Percentiles rank a stretch among this genome's conserved stretches.
phyloP scores from a whole-genome alignment of 2,113 vertebrate species.

The Grallaria varia region DNA sequence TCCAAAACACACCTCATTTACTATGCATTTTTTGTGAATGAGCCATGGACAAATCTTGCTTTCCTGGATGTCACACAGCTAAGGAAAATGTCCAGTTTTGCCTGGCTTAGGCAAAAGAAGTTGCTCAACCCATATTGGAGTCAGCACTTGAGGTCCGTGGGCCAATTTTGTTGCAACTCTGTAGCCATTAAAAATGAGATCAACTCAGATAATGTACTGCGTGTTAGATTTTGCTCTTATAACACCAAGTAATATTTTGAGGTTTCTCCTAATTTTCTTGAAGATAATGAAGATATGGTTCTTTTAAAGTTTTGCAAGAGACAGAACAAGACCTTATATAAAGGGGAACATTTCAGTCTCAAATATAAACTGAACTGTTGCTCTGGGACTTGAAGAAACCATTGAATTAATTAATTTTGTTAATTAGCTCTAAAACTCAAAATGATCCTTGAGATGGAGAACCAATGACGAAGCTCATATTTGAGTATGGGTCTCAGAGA shows the following conservation, averaged over 20 bases:
- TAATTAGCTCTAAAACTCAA: background rate
- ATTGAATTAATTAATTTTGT: background rate
- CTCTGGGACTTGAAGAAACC: background rate
- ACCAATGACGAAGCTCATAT: background rate
- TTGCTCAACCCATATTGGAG: background rate
- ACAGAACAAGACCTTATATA: background rate
- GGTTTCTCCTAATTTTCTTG: background rate
- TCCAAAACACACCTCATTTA: constrained; percentile 47
- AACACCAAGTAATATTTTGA: background rate
- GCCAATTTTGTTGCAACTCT: background rate
- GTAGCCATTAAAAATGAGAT: background rate
- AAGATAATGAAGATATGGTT: background rate
- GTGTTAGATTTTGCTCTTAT: background rate
- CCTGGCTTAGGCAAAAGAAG: constrained; percentile 18
- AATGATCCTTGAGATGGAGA: background rate
- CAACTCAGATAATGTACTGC: background rate
- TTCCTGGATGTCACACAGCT: background rate
- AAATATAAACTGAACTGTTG: background rate
- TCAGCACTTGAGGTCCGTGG: background rate
- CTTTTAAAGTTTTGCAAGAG: background rate
- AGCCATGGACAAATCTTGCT: constrained; percentile 16
- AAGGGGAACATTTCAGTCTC: background rate
- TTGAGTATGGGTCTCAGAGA: background rate
- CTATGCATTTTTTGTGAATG: constrained; percentile 29
- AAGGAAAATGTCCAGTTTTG: constrained; percentile 18